Conservation (phyloP, 2,888 invertebrate species). For the Cotesia congregata region DNA sequence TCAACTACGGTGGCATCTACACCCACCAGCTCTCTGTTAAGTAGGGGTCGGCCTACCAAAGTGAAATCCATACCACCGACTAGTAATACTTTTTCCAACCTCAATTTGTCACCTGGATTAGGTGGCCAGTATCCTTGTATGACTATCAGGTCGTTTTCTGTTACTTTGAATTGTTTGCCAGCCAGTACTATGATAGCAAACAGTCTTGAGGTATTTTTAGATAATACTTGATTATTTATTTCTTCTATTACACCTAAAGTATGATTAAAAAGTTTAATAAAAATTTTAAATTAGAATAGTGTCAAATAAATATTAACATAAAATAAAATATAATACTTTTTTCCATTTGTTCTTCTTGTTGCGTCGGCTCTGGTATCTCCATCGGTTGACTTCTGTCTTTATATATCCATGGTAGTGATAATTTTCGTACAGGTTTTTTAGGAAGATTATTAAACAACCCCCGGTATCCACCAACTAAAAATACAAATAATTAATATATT, state of each 20-base stretch:
- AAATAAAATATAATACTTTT: constrained; percentile 1
- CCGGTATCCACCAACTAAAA: no score
- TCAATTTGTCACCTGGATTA: constrained; percentile 82
- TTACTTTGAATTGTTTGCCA: constrained; percentile 89
- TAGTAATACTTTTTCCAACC: constrained; percentile 86
- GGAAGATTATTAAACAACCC: no score
- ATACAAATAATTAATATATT: no score
- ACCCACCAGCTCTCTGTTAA: constrained; percentile 80
- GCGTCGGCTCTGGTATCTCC: constrained; percentile 9
- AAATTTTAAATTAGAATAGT: background rate
- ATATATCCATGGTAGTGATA: background rate
- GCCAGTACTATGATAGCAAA: constrained; percentile 87
- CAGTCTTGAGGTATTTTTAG: constrained; percentile 71
- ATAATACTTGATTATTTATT: constrained; percentile 76
- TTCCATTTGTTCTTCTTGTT: constrained; percentile 3
- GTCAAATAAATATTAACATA: background rate
- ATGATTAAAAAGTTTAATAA: background rate
- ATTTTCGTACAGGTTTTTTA: no score
- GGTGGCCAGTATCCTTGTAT: constrained; percentile 90
- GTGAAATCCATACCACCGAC: constrained; percentile 87
- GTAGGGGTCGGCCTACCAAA: constrained; percentile 83
- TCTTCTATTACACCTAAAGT: constrained; percentile 73
- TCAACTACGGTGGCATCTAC: constrained; percentile 88
- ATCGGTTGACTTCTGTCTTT: background rate
- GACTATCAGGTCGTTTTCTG: constrained; percentile 86